Evolutionary conservation across 2,797 vertebrate genomes (phyloP).

Genomic region (Sibirionetta formosa): DNA sequence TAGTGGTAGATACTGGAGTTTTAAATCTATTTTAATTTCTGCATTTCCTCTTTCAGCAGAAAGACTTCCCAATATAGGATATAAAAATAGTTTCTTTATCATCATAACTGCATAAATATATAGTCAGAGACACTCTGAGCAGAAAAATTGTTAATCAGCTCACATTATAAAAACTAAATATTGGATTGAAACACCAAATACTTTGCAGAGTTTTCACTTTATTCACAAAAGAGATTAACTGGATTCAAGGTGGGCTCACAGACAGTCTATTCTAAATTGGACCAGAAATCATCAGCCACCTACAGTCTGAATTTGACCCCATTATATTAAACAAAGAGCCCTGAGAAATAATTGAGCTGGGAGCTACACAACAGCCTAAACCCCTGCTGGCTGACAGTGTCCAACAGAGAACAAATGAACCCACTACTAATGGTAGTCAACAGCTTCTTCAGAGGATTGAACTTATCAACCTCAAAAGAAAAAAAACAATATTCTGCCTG

Average conservation of each 20-base stretch:
- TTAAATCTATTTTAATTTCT: background rate
- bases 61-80: background rate
- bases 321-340: slow-evolving; percentile 78
- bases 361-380: slow-evolving; percentile 67
- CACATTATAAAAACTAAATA: slow-evolving; percentile 34
- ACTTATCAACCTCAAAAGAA: slow-evolving; percentile 46
- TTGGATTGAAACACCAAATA: background rate
- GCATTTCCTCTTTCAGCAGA: background rate
- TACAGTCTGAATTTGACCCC: slow-evolving; percentile 70
- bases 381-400: slow-evolving; percentile 69
- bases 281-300: slow-evolving; percentile 63
- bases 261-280: slow-evolving; percentile 70
- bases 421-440: slow-evolving; percentile 75
- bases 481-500: background rate
- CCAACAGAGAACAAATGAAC: slow-evolving; percentile 76
- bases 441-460: slow-evolving; percentile 70
- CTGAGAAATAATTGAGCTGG: slow-evolving; percentile 74
- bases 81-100: background rate
- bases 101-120: background rate
- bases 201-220: slow-evolving; percentile 50
- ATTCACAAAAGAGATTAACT: slow-evolving; percentile 54
- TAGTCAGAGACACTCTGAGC: background rate
- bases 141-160: slow-evolving; percentile 11
- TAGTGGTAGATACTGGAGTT: background rate
- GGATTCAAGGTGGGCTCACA: slow-evolving; percentile 51